Conservation (phyloP, 2,888 invertebrate species). For the Drosophila neoperkinsi region DNA sequence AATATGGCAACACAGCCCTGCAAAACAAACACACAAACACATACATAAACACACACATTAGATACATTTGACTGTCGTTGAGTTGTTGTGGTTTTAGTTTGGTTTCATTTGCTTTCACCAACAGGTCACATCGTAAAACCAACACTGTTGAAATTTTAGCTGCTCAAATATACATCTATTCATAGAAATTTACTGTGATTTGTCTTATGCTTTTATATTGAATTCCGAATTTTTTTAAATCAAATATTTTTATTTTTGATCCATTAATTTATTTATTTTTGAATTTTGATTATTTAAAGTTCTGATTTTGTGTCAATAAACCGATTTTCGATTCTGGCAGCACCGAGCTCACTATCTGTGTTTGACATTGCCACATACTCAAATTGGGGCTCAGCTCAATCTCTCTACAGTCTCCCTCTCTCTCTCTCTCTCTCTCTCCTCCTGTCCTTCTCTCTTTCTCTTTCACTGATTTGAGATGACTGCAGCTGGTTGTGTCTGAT, state of each 20-base stretch:
- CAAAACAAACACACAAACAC: constrained; percentile 42
- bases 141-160: background rate
- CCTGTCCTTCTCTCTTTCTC: background rate
- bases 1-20: constrained; percentile 95
- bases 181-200: background rate
- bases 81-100: constrained; percentile 16
- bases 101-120: constrained; percentile 34
- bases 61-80: constrained; percentile 2
- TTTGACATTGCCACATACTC: constrained; percentile 29
- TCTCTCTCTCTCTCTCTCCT: background rate
- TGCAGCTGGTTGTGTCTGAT: constrained; percentile 39
- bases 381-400: background rate
- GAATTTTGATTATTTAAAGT: background rate
- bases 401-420: background rate
- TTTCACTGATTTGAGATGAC: background rate
- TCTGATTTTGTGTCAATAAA: background rate
- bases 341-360: background rate
- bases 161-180: background rate
- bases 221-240: background rate
- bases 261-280: background rate
- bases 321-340: background rate
- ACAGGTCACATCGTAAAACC: background rate
- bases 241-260: background rate
- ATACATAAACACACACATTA: constrained; percentile 1
- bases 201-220: background rate